phyloP scores from a whole-genome alignment of 2,113 vertebrate genomes.

The Acrocephalus arundinaceus region DNA sequence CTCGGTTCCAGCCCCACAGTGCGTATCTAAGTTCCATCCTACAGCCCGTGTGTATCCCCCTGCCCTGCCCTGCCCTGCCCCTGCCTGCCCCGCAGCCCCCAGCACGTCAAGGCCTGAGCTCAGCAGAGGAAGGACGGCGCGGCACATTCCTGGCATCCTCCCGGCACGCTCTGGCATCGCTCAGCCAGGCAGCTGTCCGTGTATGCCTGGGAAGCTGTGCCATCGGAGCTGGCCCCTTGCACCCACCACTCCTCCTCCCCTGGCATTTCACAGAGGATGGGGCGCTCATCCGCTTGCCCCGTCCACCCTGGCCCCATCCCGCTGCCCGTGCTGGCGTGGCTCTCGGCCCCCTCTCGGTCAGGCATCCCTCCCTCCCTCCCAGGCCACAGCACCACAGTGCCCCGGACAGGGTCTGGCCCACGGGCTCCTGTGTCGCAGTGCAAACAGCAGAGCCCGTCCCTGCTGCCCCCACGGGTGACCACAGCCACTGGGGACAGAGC shows the following conservation, averaged over 20 bases:
- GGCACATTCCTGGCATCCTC: not conserved
- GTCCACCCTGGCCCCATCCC: fast-evolving
- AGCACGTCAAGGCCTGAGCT: not conserved
- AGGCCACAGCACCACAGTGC: fast-evolving
- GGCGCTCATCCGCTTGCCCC: not conserved
- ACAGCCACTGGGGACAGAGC: not conserved
- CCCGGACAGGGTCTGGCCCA: not conserved
- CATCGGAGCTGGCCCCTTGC: not conserved
- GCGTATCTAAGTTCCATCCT: not conserved
- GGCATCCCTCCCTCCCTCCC: not conserved
- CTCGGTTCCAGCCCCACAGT: not conserved
- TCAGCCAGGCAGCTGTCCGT: not conserved
- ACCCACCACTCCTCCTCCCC: not conserved
- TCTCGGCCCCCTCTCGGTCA: fast-evolving
- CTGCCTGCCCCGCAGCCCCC: not conserved
- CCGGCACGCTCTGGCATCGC: not conserved
- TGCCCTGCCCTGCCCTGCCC: not conserved
- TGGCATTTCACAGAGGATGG: not conserved
- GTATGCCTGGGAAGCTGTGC: not conserved
- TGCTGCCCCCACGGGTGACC: not conserved
- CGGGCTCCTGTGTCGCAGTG: not conserved
- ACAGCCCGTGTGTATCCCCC: not conserved
- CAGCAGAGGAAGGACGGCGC: not conserved
- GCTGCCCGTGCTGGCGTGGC: not conserved
- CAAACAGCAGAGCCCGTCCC: not conserved